Evolutionary conservation across 2,113 vertebrate genomes (phyloP), one percentile per base, ranked within the genome.

Genomic region (Diadophis punctatus): DNA sequence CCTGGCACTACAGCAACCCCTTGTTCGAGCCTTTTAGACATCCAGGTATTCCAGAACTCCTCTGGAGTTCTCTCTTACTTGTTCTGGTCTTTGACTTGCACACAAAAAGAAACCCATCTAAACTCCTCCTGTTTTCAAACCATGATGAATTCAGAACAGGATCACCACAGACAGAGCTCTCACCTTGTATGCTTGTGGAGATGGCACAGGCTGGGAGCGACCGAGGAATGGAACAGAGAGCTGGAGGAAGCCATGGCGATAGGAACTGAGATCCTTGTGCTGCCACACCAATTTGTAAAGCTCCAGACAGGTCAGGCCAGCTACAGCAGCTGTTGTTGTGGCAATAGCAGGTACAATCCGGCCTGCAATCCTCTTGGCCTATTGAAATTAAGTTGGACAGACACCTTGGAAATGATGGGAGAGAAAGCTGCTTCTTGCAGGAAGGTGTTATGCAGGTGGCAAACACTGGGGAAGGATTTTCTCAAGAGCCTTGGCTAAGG

Each of bases 291-390:
- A 93, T 95, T 99, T 99, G 93, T 98, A 99, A 60, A 99, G 94
- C 95, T 99, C 99, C 97, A 99, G 95, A 95, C 98, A 98, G 0
- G 98, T 96, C 94, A 99, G 96, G 89, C 98, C 98, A 0, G 98
- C 98, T 95, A 99, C 98, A 0, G 98, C 98, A 0, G 98, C 98
- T 0, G 98, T 99, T 3, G 98, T 98, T 74, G 99, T 99, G 87
- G 97, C 98, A 43, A 99, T 98, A 93, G 99, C 99, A 0, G 99
- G 99, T 92, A 99, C 97, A 6, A 99, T 99, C 88, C 23, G 96
- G 27, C 98, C 98, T 0, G 97, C 96, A 0, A 98, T 99, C 87
- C 60, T 97, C 95, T 99, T 99, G 95, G 98, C 98, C 99, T 99
- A 97, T 60, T 94, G 92, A 94, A 89, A 94, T 90, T 22, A 93